Base-by-base conservation (phyloP, 2,113 vertebrate species). In the Osmerus mordax region DNA sequence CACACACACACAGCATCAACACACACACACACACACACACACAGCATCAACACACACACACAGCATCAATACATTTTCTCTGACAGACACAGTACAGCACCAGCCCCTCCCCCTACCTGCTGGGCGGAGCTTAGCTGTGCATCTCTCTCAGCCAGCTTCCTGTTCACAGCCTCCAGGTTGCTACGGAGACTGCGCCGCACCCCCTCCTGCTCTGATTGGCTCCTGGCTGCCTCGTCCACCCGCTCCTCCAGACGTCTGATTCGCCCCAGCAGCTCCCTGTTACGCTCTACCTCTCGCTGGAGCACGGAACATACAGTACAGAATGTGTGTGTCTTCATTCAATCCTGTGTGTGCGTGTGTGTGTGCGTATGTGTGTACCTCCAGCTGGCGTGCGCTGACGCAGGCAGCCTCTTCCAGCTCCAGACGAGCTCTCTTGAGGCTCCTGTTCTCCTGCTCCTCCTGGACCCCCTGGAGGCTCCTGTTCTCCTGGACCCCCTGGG, bases 391-490 rank as follows among this genome's bases (percentile, higher is more conserved):
- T 69, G 96, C 94, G 0, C 85, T 98, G 71, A 91, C 90, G 3
- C 81, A 92, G 0, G 95, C 97, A 0, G 87, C 93, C 64, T 92
- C 95, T 90, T 99, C 97, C 3, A 99, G 86, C 72, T 99, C 96
- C 70, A 97, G 94, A 0, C 97, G 94, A 23, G 96, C 95, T 62
- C 96, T 87, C 83, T 98, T 99, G 89, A 99, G 96, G 79, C 96
- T 98, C 66, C 98, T 82, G 74, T 98, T 96, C 96, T 98, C 96
- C 86, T 96, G 96, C 84, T 95, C 94, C 90, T 98, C 32, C 32
- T 36, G 32, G 32, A 36, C 32, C 4, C 7, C 32, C 32, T 36
- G 32, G 32, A 36, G 32, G 32, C 96, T 98, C 66, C 98, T 82
- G 74, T 98, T 95, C 96, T 98, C 96, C 86, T 96, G 96, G 83